A percentile compares a stretch with the other conserved stretches of the same genome.
These are phyloP conservation scores for Furcula furcula DNA, from an alignment of 2,888 invertebrate genomes.

Conservation along the genomic window DNA sequence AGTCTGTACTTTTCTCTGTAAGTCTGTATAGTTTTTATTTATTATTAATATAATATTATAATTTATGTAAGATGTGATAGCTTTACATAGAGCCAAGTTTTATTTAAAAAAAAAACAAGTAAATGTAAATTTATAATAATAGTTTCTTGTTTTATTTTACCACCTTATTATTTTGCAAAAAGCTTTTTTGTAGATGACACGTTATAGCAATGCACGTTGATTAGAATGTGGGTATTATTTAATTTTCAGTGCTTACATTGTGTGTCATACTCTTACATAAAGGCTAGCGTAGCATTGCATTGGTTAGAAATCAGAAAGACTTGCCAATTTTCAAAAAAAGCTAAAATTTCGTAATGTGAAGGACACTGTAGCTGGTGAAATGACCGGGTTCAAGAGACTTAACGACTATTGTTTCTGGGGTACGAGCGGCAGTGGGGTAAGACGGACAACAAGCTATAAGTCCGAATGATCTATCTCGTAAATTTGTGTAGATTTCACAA, in stretches of 20 bases:
- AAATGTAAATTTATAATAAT: conserved; percentile 63
- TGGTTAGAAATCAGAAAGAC: too few species aligned
- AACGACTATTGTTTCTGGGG: too few species aligned
- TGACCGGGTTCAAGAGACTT: too few species aligned
- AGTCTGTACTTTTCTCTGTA: conserved; percentile 55
- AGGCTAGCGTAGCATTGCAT: too few species aligned
- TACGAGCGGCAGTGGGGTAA: too few species aligned
- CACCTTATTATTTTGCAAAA: conserved; percentile 51
- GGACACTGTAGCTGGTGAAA: too few species aligned
- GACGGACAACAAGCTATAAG: too few species aligned
- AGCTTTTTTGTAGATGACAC: conserved; percentile 53
- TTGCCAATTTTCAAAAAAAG: too few species aligned
- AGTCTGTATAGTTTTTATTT: conserved; percentile 70
- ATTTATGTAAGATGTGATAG: conserved; percentile 76
- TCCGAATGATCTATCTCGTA: too few species aligned
- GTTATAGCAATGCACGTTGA: conserved; percentile 41
- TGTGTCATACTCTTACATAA: conserved; percentile 20
- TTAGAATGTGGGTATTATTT: conserved; percentile 14
- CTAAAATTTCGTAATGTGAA: too few species aligned
- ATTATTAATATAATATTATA: conserved; percentile 69
- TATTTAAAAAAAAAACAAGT: conserved; percentile 74
- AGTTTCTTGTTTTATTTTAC: conserved; percentile 67
- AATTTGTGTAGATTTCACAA: too few species aligned
- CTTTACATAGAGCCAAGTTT: conserved; percentile 77
- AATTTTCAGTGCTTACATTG: conserved; percentile 10